Percentiles rank a stretch among this genome's conserved stretches.
phyloP scores from a whole-genome alignment of 2,888 invertebrate genomes.

The Tiliacea citrago region DNA sequence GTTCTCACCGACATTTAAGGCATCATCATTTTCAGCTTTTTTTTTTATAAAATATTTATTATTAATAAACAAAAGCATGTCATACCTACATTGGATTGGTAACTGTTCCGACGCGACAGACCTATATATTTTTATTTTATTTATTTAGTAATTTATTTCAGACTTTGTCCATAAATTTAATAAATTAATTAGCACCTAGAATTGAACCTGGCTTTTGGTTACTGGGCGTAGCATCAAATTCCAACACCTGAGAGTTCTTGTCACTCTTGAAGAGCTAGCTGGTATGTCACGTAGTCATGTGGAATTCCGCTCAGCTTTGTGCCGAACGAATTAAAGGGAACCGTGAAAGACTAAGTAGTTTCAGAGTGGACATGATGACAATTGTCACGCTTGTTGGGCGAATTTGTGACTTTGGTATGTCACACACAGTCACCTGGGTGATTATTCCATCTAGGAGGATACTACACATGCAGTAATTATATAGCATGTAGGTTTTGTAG shows the following conservation, averaged over 20 bases:
- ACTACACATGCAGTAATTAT: no score
- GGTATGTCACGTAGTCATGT: constrained; percentile 6
- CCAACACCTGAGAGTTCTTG: background rate
- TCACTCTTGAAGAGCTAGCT: background rate
- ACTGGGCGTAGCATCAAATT: constrained; percentile 3
- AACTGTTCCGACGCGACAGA: background rate
- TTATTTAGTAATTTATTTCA: no score
- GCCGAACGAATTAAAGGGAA: background rate
- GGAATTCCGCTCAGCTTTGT: constrained; percentile 32
- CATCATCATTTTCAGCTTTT: background rate
- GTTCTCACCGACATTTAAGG: background rate
- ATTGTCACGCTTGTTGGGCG: background rate
- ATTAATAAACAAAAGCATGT: background rate
- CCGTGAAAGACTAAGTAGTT: background rate
- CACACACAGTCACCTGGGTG: background rate
- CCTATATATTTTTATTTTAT: no score
- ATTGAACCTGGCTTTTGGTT: background rate
- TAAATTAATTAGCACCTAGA: constrained; percentile 6
- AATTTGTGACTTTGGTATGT: background rate
- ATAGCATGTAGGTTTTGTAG: background rate
- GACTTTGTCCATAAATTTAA: no score
- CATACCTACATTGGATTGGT: background rate
- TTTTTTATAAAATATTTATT: no score
- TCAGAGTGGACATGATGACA: background rate
- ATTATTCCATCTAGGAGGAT: background rate